A percentile compares a stretch with the other conserved stretches of the same genome.
Conservation (phyloP, 1,140 invertebrate species). For the Saccostrea glomerata region DNA sequence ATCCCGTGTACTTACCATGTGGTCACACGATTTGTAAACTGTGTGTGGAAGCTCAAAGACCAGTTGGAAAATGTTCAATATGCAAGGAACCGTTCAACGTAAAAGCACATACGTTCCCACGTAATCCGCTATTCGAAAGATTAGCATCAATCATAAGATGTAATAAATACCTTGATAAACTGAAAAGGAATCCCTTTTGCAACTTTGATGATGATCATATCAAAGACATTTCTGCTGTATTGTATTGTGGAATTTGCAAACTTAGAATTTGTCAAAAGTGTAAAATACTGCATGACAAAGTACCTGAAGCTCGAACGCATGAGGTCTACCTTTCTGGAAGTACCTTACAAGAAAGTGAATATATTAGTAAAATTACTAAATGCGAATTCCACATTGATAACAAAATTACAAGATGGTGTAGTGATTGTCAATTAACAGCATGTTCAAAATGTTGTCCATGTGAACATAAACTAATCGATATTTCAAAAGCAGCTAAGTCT, state of each 20-base stretch:
- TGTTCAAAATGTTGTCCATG: neutral
- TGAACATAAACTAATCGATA: neutral
- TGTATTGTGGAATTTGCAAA: neutral
- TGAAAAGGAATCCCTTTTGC: neutral
- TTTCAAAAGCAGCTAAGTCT: neutral
- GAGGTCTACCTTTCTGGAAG: neutral
- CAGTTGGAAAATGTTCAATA: neutral
- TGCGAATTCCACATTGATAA: neutral
- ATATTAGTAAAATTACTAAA: neutral
- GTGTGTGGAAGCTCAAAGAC: neutral
- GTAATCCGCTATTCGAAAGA: neutral
- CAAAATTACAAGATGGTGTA: neutral
- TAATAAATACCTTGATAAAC: neutral
- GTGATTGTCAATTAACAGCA: neutral
- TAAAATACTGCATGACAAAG: conserved; percentile 6
- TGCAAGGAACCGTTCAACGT: neutral
- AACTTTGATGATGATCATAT: conserved; percentile 6
- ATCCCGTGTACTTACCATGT: neutral
- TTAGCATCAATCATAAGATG: neutral
- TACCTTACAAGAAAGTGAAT: neutral
- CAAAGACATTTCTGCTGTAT: neutral
- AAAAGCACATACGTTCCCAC: neutral
- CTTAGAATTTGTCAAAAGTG: neutral
- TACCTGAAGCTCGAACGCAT: neutral
- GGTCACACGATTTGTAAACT: neutral